Base-by-base conservation (phyloP, 2,888 invertebrate genomes). In the Metalampra italica region DNA sequence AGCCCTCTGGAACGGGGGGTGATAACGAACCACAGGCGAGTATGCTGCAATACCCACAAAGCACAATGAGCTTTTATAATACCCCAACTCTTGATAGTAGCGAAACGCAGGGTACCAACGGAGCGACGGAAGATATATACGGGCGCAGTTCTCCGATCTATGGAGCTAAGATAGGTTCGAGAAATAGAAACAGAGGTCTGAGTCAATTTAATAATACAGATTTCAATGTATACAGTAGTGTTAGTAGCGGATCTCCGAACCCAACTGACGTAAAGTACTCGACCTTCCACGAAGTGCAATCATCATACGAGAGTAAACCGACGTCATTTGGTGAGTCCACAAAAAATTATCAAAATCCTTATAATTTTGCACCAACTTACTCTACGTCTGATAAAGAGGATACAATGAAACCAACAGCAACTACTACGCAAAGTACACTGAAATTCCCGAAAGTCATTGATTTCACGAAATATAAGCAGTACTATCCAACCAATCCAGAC, bases 371-470 rank as follows among this genome's bases (percentile, higher is more conserved):
- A 39, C 64, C 68, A 49, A 71, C 67, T 41, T 75, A 67, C 56
- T 66, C 70, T 11, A 51, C 68, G 3, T 55, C 60, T 14, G 70
- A 69, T 48, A 55, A 58, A 32, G 71, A 75, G 14, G 71, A 77
- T 43, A 56, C 60, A 12, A 29, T 46, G 42, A 46, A 72, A 77
- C 32, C 32, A 51, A 55, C 71, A 7, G 9, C 32, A 51, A 55
- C 71, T 7, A 48, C 61, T 12, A 52, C 68, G 48, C 62, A 54
- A 14, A 66, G 65, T 50, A 43, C 60, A 34, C 51, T 77, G 7
- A 80, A 82, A 53, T 86, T 78, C 64, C 82, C 75, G 9, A 80
- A 76, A 68, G 77, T 85, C 1, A 68, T 86, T 5, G 88, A 88
- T 63, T 89, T 85, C 54, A 85, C 85, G 1, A 82, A 82, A 51